A percentile compares a stretch with the other conserved stretches of the same genome.
phyloP scores from a whole-genome alignment of 2,797 vertebrate genomes.

The Rachycentron canadum region DNA sequence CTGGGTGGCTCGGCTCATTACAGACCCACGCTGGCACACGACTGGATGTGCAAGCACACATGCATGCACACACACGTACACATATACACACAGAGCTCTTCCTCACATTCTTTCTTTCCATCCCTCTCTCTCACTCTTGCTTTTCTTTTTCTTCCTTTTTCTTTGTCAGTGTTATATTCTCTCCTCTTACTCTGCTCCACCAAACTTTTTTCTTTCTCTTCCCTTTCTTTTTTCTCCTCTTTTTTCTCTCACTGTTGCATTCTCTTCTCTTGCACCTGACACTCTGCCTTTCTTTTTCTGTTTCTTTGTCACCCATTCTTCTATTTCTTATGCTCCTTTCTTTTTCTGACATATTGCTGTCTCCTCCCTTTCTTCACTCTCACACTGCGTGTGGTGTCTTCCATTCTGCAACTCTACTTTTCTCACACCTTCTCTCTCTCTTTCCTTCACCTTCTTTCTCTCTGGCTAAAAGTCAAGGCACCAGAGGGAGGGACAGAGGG shows the following conservation, averaged over 20 bases:
- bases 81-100: neutral
- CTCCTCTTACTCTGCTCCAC: conserved; percentile 46
- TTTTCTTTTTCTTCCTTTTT: conserved; percentile 47
- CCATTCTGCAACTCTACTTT: conserved; percentile 39
- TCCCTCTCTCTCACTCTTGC: conserved; percentile 34
- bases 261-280: conserved; percentile 47
- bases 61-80: neutral
- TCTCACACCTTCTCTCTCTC: conserved; percentile 58
- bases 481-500: conserved; percentile 46
- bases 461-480: conserved; percentile 62
- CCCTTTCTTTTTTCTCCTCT: conserved; percentile 33
- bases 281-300: conserved; percentile 52
- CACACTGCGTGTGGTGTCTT: conserved; percentile 23
- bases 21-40: conserved; percentile 72
- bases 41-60: conserved; percentile 2
- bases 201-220: conserved; percentile 44
- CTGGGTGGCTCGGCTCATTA: conserved; percentile 87
- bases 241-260: conserved; percentile 59
- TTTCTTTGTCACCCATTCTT: conserved; percentile 63
- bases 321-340: conserved; percentile 52
- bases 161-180: conserved; percentile 64
- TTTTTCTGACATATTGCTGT: conserved; percentile 56
- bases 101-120: conserved; percentile 45
- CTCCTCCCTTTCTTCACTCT: conserved; percentile 42
- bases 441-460: conserved; percentile 31